These are phyloP conservation scores for Gyrodactylus salaris DNA, from an alignment of 1,140 invertebrate species.

Conservation along the genomic window DNA sequence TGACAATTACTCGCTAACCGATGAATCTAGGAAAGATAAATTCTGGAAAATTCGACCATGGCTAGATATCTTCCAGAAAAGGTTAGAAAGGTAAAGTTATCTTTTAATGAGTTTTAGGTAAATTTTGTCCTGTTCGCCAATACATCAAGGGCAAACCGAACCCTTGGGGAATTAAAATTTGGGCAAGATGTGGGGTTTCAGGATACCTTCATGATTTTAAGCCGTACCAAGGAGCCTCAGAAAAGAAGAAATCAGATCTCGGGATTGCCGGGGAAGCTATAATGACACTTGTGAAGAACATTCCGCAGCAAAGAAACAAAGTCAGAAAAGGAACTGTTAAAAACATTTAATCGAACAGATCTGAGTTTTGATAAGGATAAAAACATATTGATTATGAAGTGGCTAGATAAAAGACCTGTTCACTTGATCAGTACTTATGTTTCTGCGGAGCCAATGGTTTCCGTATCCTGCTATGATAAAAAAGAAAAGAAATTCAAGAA, in stretches of 20 bases:
- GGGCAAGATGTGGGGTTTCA: background rate
- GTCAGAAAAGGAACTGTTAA: background rate
- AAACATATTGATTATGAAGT: background rate
- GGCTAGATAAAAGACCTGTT: too few relatives aligned
- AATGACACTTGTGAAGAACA: background rate
- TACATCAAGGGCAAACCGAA: background rate
- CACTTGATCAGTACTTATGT: too few relatives aligned
- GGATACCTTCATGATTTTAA: background rate
- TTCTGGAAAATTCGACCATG: background rate
- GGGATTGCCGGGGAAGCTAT: constrained; percentile 6
- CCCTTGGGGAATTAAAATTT: background rate
- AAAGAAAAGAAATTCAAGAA: too few relatives aligned
- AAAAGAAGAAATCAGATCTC: background rate
- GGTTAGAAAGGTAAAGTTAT: background rate
- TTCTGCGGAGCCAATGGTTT: too few relatives aligned
- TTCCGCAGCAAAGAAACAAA: constrained; percentile 1
- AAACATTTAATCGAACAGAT: background rate
- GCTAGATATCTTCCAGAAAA: background rate
- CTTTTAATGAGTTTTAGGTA: background rate
- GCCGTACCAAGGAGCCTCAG: background rate
- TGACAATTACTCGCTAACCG: background rate
- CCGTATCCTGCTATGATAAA: too few relatives aligned
- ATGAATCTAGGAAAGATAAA: background rate
- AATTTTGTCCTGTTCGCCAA: background rate
- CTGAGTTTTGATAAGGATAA: background rate